A percentile compares a stretch with the other conserved stretches of the same genome.
These are phyloP conservation scores for Clunio marinus DNA, from an alignment of 2,888 invertebrate species.

Conservation along the genomic window DNA sequence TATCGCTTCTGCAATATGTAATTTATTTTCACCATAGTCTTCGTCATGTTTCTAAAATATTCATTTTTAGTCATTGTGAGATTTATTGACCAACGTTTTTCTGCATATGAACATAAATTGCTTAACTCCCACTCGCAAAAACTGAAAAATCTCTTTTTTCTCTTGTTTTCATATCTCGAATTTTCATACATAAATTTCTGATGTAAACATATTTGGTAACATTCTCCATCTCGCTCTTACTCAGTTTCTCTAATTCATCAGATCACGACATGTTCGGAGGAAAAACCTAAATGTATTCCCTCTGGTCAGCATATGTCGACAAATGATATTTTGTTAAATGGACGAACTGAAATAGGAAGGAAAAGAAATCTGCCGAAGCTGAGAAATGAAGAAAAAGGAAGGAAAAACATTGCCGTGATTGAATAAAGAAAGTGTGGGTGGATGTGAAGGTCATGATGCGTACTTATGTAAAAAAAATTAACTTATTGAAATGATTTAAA, in stretches of 20 bases:
- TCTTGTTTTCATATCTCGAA: constrained; percentile 19
- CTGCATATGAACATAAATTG: background rate
- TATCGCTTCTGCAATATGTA: background rate
- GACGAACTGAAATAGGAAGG: background rate
- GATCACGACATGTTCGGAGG: background rate
- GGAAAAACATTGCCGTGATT: background rate
- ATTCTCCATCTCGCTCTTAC: background rate
- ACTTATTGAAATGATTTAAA: no score
- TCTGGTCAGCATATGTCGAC: constrained; percentile 22
- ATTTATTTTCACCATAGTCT: constrained; percentile 1
- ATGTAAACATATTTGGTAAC: constrained; percentile 27
- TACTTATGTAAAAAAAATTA: no score
- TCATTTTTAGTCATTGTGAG: background rate
- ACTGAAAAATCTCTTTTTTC: background rate
- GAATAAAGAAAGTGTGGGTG: background rate
- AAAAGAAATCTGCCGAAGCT: background rate
- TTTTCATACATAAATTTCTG: constrained; percentile 17
- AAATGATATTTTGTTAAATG: constrained; percentile 7
- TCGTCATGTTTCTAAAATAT: background rate
- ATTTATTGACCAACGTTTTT: constrained; percentile 1
- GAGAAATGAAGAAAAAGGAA: background rate
- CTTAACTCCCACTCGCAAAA: no score
- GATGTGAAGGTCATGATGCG: no score
- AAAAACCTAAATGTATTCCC: background rate
- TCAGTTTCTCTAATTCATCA: background rate